Percentiles rank a stretch among this genome's conserved stretches.
phyloP scores from a whole-genome alignment of 2,113 vertebrate genomes.

The Sander vitreus region DNA sequence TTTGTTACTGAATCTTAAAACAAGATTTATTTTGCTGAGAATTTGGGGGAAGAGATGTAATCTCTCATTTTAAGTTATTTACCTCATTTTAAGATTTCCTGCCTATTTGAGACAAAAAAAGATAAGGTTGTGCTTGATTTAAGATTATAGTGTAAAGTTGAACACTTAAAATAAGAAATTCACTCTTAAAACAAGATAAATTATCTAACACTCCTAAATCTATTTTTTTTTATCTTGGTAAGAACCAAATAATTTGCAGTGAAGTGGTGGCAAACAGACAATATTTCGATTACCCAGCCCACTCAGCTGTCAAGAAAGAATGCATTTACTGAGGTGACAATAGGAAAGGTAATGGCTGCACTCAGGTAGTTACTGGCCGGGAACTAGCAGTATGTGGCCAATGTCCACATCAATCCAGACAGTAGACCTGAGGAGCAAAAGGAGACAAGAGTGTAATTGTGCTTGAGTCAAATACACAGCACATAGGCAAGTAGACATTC shows the following conservation, averaged over 20 bases:
- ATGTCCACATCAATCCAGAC: slow-evolving; percentile 90
- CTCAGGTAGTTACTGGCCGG: slow-evolving; percentile 90
- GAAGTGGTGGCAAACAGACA: neutral
- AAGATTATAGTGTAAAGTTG: neutral
- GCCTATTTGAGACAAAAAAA: too few relatives aligned
- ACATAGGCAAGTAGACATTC: neutral
- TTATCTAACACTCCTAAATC: too few relatives aligned
- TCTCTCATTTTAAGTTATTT: too few relatives aligned
- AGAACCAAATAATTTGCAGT: too few relatives aligned
- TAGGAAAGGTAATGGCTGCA: slow-evolving; percentile 89
- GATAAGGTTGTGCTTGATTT: neutral
- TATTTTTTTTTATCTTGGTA: too few relatives aligned
- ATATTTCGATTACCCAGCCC: neutral
- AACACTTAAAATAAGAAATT: neutral
- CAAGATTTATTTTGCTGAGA: too few relatives aligned
- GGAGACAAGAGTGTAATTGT: neutral
- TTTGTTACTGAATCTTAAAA: too few relatives aligned
- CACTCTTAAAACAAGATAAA: too few relatives aligned
- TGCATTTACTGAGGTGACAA: slow-evolving; percentile 90
- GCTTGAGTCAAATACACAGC: neutral
- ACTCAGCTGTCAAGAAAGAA: neutral
- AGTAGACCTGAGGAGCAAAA: slow-evolving; percentile 82
- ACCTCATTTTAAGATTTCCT: too few relatives aligned
- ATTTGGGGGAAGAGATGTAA: too few relatives aligned
- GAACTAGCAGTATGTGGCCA: slow-evolving; percentile 90